Base-by-base conservation (phyloP, 2,113 vertebrate species). In the Marmota monax region DNA sequence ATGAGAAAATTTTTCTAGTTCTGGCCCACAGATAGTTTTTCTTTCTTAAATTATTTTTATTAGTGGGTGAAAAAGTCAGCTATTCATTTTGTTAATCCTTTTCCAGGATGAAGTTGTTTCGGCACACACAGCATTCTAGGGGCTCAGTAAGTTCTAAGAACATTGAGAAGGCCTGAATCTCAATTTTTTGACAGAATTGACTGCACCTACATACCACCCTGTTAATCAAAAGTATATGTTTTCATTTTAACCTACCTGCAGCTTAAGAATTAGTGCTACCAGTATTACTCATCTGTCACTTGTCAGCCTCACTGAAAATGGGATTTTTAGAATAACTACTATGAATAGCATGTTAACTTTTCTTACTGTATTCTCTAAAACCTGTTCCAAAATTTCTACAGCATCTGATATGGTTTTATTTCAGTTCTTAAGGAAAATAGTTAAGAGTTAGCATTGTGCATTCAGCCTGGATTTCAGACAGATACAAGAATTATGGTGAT, bases 331-430 rank as follows among this genome's bases (percentile, higher is more conserved):
- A 82, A 79, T 92, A 51, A 85, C 61, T 17, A 42, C 37, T 87
- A 39, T 92, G 37, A 34, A 69, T 18, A 95, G 70, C 39, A 34
- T 70, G 9, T 27, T 80, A 39, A 39, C 32, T 77, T 92, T 65
- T 67, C 51, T 83, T 73, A 37, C 17, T 79, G 76, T 32, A 87
- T n/a, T 96, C 45, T 84, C 56, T 42, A 76, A 67, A 96, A 37
- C 56, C 65, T 29, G 1, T 76, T 7, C 42, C 56, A 92, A 56
- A 92, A 77, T 87, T 42, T 9, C 78, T 82, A 73, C 53, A 10
- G 27, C 18, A 48, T 74, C 48, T 69, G 53, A 76, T 56, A 39
- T 0, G 11, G 51, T 72, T 84, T 74, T 45, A 69, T 73, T 82
- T 88, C 29, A 58, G 27, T 88, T 27, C 74, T 86, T 79, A 53